Base-by-base conservation (phyloP, 2,888 invertebrate species). In the Morinoia aosen region DNA sequence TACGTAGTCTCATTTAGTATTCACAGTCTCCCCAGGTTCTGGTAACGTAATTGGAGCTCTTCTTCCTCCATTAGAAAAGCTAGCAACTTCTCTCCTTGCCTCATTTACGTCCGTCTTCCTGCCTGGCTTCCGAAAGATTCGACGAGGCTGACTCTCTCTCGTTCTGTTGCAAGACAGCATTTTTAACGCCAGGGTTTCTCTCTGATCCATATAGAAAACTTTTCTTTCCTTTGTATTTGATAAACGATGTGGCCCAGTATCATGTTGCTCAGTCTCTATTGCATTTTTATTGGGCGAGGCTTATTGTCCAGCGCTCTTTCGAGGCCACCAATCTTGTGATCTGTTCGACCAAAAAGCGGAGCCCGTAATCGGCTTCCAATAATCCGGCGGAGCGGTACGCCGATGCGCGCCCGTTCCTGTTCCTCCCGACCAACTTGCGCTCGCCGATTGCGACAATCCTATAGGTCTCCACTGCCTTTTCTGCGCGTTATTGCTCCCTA, bases 321-420 rank as follows among this genome's bases (percentile, higher is more conserved):
- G 56, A 57, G 93, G 93, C 93, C 58, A 57, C 93, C 93, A 93
- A 93, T 93, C 93, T 93, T 57, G 25, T 93, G 93, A 93, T 93
- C 93, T 57, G 93, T 57, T 57, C 57, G 25, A 93, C 93, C 93
- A 93, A 93, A 93, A 93, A 93, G 93, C 93, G 57, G 57, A 57
- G 58, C 93, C 48, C 93, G 93, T 93, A 93, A 93, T 93, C 93
- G 93, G 93, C 93, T 93, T 93, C 93, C 93, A 93, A 93, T 93
- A 93, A 93, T 93, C 93, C 93, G 12, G 11, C 48, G 93, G 58
- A 16, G 93, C 93, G 14, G 58, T 56, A 19, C 93, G 93, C 33
- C 48, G 57, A 33, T 48, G 48, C 93, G 56, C 40, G 93, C 57
- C 57, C 16, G 57, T 33, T 57, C 57, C 48, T 93, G 90, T 39